Conservation (phyloP, 1,140 invertebrate species). For the Fopius arisanus region DNA sequence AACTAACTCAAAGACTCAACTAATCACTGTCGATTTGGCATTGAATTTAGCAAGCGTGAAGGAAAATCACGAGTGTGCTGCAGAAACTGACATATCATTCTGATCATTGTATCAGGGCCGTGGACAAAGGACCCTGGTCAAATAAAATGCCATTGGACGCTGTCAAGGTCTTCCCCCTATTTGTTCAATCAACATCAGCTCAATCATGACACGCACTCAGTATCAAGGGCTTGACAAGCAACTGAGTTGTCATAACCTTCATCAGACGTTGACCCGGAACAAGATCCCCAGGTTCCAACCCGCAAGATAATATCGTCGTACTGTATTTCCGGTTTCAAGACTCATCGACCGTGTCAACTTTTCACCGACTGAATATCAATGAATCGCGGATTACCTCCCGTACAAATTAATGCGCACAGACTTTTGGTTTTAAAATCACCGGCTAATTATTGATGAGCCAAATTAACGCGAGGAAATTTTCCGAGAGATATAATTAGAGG, state of each 20-base stretch:
- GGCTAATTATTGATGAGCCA: too few relatives aligned
- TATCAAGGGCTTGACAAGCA: background rate
- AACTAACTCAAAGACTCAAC: background rate
- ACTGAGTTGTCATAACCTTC: background rate
- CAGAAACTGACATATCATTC: background rate
- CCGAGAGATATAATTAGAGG: slow-evolving; percentile 20
- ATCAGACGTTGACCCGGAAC: background rate
- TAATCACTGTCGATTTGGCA: background rate
- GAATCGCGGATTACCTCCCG: background rate
- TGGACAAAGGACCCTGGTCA: background rate
- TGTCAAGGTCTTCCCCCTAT: background rate
- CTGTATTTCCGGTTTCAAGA: background rate
- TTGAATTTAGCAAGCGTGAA: background rate
- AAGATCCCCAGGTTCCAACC: background rate
- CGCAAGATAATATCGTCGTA: background rate
- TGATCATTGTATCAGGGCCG: slow-evolving; percentile 14
- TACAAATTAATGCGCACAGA: background rate
- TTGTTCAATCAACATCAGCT: background rate
- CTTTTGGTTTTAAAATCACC: too few relatives aligned
- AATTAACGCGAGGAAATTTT: background rate
- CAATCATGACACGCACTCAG: background rate
- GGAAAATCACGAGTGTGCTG: background rate
- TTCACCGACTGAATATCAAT: background rate
- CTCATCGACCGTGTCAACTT: background rate
- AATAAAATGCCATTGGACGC: slow-evolving; percentile 2